Conservation (phyloP, 2,888 invertebrate species). For the Peribatodes rhomboidaria region DNA sequence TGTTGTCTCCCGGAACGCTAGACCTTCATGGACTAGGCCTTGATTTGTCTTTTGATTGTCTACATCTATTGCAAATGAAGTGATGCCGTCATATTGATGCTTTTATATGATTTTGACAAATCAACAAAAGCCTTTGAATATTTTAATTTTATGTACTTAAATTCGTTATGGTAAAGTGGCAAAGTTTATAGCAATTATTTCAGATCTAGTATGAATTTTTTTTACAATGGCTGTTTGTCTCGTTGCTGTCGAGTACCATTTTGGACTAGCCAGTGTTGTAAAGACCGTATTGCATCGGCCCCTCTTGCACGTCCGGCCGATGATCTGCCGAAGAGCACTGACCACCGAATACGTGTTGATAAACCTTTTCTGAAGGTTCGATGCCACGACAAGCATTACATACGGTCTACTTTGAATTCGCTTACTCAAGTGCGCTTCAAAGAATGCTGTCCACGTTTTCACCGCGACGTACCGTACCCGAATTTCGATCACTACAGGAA, state of each 20-base stretch:
- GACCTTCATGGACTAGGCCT: no score
- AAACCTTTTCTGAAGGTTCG: slow-evolving; percentile 30
- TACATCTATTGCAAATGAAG: no score
- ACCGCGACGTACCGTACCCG: slow-evolving; percentile 72
- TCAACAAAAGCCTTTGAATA: slow-evolving; percentile 12
- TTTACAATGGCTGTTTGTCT: slow-evolving; percentile 51
- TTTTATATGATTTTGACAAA: slow-evolving; percentile 13
- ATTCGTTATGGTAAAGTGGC: slow-evolving; percentile 21
- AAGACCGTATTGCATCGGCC: slow-evolving; percentile 46
- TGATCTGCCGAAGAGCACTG: slow-evolving; percentile 1
- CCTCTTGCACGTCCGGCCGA: slow-evolving; percentile 33
- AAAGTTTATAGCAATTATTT: slow-evolving; percentile 23
- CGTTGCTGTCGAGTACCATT: slow-evolving; percentile 53
- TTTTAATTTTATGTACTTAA: slow-evolving; percentile 1
- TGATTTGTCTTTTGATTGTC: no score
- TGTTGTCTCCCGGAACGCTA: no score
- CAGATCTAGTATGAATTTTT: slow-evolving; percentile 56
- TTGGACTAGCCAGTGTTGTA: slow-evolving; percentile 54
- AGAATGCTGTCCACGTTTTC: slow-evolving; percentile 63
- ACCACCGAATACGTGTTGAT: slow-evolving; percentile 12
- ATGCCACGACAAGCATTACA: slow-evolving; percentile 19
- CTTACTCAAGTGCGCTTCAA: slow-evolving; percentile 76
- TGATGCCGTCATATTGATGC: slow-evolving; percentile 29
- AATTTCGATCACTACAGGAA: slow-evolving; percentile 75
- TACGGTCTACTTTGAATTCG: slow-evolving; percentile 47